Base-by-base conservation (phyloP, 1,140 invertebrate genomes). In the Eumeta japonica region DNA sequence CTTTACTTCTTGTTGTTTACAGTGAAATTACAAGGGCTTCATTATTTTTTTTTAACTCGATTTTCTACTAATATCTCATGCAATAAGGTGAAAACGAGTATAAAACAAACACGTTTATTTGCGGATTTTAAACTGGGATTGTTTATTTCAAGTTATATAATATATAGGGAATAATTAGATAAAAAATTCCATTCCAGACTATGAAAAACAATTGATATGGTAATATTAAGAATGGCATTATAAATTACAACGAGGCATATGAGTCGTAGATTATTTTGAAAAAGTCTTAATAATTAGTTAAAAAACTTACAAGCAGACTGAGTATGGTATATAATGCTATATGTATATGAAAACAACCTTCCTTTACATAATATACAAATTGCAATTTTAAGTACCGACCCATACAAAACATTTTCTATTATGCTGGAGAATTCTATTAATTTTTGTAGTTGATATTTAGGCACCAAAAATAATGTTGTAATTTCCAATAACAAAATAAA, bases 201-300 rank as follows among this genome's bases (percentile, higher is more conserved):
- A 62, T 56, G 54, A 60, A 63, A 67, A 65, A 63, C 55, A 64
- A 64, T 55, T 59, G 64, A 68, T 66, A 68, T 68, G 61, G 52
- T 55, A 65, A 65, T 55, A 60, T 58, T 52, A 58, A 52, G 49
- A 57, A 61, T n/a, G n/a, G n/a, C n/a, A n/a, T n/a, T 24, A 24
- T 24, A 24, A 24, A 7, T 24, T 24, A 24, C 20, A 7, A 24
- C 20, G 20, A 24, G n/a, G n/a, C n/a, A 24, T 24, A 24, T n/a
- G 29, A 48, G 45, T 29, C 45, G 34, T 43, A 53, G 39, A 50
- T 50, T 45, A 52, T 27, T 53, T 41, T 33, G 39, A 53, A 50
- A 50, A 41, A 27, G 42, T 39, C 37, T 43, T 48, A 50, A 52
- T 46, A 41, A 52, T 41, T 38, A 41, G 36, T 39, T 42, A n/a